Conservation (phyloP, 2,888 invertebrate genomes). For the Tipula confusa region DNA sequence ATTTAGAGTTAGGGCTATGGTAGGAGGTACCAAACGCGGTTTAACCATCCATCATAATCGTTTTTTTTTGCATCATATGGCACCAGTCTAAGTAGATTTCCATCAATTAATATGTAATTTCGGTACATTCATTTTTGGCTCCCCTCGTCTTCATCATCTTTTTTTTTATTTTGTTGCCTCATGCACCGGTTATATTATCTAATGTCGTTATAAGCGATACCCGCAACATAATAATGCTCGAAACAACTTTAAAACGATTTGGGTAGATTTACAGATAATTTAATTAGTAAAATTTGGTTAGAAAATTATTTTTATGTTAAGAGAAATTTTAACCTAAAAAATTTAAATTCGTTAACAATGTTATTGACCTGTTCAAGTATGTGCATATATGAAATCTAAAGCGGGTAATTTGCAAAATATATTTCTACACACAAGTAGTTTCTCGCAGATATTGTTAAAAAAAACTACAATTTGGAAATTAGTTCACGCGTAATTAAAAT, state of each 20-base stretch:
- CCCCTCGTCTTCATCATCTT: not conserved
- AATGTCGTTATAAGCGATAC: not conserved
- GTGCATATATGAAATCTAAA: too few species aligned
- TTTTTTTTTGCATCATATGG: not conserved
- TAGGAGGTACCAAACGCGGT: not conserved
- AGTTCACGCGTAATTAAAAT: not conserved
- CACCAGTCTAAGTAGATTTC: not conserved
- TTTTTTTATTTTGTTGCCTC: not conserved
- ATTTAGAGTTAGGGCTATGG: not conserved
- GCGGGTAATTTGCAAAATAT: not conserved
- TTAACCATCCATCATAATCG: not conserved
- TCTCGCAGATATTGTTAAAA: too few species aligned
- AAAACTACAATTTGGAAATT: not conserved
- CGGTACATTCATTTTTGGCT: not conserved
- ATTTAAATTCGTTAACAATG: not conserved
- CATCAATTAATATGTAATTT: constrained; percentile 20
- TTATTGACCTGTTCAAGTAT: too few species aligned
- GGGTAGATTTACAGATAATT: not conserved
- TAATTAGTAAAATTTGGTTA: not conserved
- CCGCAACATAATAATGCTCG: not conserved
- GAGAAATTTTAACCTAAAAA: not conserved
- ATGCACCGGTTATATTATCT: not conserved
- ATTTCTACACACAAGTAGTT: too few species aligned
- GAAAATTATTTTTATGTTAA: not conserved
- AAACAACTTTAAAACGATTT: not conserved